These are phyloP conservation scores for Kryphioiulus occultus DNA, from an alignment of 2,888 invertebrate genomes.

Conservation along the genomic window DNA sequence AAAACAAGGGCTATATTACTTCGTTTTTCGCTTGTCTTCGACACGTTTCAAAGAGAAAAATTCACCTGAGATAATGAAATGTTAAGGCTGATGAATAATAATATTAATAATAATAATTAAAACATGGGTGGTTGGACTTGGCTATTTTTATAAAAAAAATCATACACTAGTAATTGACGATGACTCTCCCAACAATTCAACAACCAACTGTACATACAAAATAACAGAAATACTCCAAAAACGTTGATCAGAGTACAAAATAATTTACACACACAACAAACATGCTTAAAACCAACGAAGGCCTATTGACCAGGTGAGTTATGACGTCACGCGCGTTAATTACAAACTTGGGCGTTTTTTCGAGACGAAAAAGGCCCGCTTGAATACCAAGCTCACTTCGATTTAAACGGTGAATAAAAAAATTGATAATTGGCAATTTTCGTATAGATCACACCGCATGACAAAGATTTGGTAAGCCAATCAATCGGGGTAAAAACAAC, in stretches of 20 bases:
- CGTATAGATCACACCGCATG: background rate
- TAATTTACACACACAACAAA: conserved; percentile 47
- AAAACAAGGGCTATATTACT: background rate
- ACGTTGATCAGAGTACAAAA: conserved; percentile 11
- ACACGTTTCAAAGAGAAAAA: conserved; percentile 17
- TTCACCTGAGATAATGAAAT: conserved; percentile 45
- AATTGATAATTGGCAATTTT: background rate
- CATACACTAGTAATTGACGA: conserved; percentile 34
- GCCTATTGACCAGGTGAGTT: conserved; percentile 18
- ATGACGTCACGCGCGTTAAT: background rate
- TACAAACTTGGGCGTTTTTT: background rate
- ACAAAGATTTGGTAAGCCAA: background rate
- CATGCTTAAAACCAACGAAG: conserved; percentile 37
- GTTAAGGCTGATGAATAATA: conserved; percentile 33
- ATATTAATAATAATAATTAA: conserved; percentile 37
- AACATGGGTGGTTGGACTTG: conserved; percentile 14
- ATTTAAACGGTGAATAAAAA: background rate
- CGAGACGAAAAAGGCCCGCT: too few species aligned
- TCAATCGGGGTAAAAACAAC: background rate
- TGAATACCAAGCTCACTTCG: too few species aligned
- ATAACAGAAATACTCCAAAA: conserved; percentile 27
- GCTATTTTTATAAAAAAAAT: background rate
- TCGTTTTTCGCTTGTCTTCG: background rate
- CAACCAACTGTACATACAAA: conserved; percentile 43
- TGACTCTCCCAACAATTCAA: conserved; percentile 46